Evolutionary conservation across 2,113 vertebrate genomes (phyloP), one percentile per base, ranked within the genome.

Genomic region (Ammodytes marinus): DNA sequence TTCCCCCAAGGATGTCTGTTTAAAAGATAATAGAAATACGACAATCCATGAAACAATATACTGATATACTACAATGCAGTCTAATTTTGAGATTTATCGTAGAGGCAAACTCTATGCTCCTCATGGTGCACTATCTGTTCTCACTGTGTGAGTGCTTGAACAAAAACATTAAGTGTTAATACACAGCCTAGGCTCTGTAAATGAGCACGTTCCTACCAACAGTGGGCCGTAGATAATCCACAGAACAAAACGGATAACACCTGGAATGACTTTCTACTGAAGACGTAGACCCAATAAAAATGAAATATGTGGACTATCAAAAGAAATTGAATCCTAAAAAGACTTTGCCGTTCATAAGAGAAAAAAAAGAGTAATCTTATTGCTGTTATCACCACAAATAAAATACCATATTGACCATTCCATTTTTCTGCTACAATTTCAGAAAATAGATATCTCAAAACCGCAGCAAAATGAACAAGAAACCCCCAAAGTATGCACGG

Each of bases 361-460:
- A 14, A 39, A 58, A 58, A 39, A 6, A 54, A 61, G 49, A 10
- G 39, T 53, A 35, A 53, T 63, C 8, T 17, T 53, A n/a, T 9
- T 40, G 15, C 39, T 46, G 15, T 61, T 61, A 52, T 63, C 58
- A 27, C 39, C 6, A 47, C 47, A 69, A 37, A 45, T 54, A 39
- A 35, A 69, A 79, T 61, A 35, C n/a, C 75, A 42, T 40, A 35
- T 27, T 27, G 27, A 27, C n/a, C 11, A 12, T 1, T 74, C 13
- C 17, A 54, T 49, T 49, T 27, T 47, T 50, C 40, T 54, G 12
- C 35, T 8, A 8, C 35, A 46, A 10, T 14, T 49, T 63, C 52
- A 63, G n/a, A 69, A 27, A 57, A 69, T n/a, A 40, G 40, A 55
- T 35, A 57, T 27, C 35, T 72, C 4, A 46, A 79, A 79, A 49